Base-by-base conservation (phyloP, 2,888 invertebrate species). In the Mesochorus sp. region DNA sequence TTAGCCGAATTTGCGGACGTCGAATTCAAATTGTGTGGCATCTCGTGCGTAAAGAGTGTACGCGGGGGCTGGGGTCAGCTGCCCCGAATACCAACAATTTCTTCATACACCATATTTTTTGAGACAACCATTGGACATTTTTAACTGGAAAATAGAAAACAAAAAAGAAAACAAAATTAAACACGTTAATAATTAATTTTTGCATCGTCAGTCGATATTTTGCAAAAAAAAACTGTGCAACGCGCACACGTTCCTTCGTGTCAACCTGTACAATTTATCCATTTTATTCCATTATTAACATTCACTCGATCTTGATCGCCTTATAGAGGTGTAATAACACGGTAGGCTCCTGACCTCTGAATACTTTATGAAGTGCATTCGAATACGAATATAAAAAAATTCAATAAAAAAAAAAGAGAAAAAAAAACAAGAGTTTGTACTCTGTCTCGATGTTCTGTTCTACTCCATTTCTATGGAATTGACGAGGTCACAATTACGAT, bases 1-100 rank as follows among this genome's bases (percentile, higher is more conserved):
- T 88, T 89, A 79, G 88, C 87, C 77, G 88, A 85, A 82, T 89
- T 90, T 83, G 89, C 88, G 82, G 90, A 90, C 84, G 87, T 86
- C 80, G 88, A 85, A 82, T 90, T 90, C 71, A 90, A 82, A 80
- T 89, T 90, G 83, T 90, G 90, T 85, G 90, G 88, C 90, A 90
- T 90, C 76, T 89, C 90, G 86, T 88, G 87, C 86, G 85, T 87
- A 72, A 91, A 86, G 59, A 91, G 88, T 79, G 87, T 91, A 81
- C 90, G 91, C 85, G 91, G 90, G 78, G 91, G 91, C 88, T 91
- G 91, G 88, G 92, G 92, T 91, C 91, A 92, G 91, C 92, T 92
- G 87, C 89, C 91, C 90, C 90, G 88, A 81, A 91, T 88, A 73
- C 91, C 90, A 67, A 89, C 89, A 80, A 91, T 89, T 85, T 91